Base-by-base conservation (phyloP, 2,113 vertebrate genomes). In the Poeciliopsis turrubarensis region DNA sequence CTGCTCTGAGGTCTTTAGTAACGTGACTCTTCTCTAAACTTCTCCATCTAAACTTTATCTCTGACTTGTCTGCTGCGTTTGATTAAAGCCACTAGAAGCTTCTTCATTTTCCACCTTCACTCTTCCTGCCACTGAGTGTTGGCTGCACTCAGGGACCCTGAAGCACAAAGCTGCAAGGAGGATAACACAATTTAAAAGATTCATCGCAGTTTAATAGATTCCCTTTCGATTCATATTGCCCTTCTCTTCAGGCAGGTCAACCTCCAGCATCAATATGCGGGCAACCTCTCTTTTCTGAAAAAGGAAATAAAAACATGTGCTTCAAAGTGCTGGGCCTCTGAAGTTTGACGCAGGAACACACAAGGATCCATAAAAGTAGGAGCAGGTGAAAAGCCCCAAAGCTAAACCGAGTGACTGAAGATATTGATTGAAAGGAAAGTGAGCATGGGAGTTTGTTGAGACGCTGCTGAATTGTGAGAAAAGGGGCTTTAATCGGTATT, bases 341-440 rank as follows among this genome's bases (percentile, higher is more conserved):
- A 69, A 71, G 70, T 85, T 71, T 88, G 66, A 39, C 14, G 29
- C 13, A 54, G 32, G 72, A 77, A 64, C 57, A 63, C 79, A 44
- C 47, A 65, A 60, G 29, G 26, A 76, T 72, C 76, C 74, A 82
- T 81, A 67, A 2, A 72, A 80, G 68, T 77, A 80, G 73, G 87
- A 63, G 87, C 37, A 73, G 82, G 66, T 76, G 68, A 86, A 79
- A 54, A 79, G 61, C 61, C 77, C 67, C 67, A 63, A 39, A 80
- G 83, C 67, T 67, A 51, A 64, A 66, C 71, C 17, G 12, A 30
- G 51, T 66, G 47, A 74, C 72, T 72, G 75, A 79, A 13, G 34
- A 76, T 80, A 80, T 83, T 68, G 84, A 89, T 90, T 79, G 82
- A 77, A 65, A 39, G 57, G 64, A 85, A 79, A 91, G 67, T 27